Evolutionary conservation across 2,797 vertebrate species (phyloP).

Genomic region (Chrysocyon brachyurus): DNA sequence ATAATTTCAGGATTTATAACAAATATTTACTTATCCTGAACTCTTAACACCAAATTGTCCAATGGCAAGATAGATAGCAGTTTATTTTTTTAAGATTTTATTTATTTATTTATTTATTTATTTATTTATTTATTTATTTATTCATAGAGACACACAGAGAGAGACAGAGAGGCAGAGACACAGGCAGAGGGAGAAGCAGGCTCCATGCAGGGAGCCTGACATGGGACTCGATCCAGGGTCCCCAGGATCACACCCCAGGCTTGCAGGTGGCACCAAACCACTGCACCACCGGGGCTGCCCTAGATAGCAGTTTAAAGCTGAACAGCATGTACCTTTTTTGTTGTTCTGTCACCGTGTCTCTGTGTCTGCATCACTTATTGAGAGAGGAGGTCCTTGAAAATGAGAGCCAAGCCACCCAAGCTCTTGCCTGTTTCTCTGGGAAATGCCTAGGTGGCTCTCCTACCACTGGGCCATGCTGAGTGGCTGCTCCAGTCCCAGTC

Average conservation of each 20-base stretch:
- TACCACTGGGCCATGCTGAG: neutral
- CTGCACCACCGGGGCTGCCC: no score
- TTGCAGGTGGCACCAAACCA: no score
- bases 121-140: no score
- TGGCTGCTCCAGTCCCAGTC: neutral
- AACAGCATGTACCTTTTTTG: neutral
- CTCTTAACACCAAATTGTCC: neutral
- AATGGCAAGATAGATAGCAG: neutral
- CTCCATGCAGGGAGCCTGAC: no score
- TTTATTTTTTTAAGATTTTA: no score
- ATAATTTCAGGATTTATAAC: neutral
- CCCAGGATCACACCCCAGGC: no score
- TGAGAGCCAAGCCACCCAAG: neutral
- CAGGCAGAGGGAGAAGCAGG: no score
- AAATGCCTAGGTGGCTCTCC: no score
- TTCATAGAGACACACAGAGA: no score
- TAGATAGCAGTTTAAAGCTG: neutral
- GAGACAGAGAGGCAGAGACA: no score
- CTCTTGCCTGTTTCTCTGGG: neutral
- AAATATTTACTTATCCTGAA: neutral
- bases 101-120: no score
- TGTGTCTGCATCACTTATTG: neutral
- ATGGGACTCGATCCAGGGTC: no score
- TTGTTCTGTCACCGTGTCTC: neutral
- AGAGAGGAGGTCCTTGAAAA: neutral